These are phyloP conservation scores for Anadara kagoshimensis DNA, from an alignment of 1,140 invertebrate genomes.

Conservation along the genomic window DNA sequence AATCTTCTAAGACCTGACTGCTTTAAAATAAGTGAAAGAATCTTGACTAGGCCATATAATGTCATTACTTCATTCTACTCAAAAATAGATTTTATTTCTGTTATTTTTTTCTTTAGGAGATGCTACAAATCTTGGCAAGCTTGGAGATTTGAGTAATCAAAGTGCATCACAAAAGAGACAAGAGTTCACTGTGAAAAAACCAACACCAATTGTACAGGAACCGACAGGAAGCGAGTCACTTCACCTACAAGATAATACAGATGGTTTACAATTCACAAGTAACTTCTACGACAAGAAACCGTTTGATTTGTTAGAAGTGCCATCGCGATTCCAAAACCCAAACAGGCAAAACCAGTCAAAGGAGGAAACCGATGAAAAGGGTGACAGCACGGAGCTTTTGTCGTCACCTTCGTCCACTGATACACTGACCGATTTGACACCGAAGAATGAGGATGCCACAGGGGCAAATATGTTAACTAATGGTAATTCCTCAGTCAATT, in stretches of 20 bases:
- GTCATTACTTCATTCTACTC: no score
- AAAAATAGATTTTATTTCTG: no score
- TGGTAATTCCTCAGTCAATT: no score
- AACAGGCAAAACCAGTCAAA: slow-evolving; percentile 8
- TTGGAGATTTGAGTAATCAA: slow-evolving; percentile 10
- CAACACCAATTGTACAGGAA: slow-evolving; percentile 47
- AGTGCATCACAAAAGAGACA: slow-evolving; percentile 50
- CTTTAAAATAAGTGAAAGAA: no score
- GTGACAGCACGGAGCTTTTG: slow-evolving; percentile 7
- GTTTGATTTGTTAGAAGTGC: slow-evolving; percentile 29
- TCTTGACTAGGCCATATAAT: no score
- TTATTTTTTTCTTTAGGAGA: slow-evolving; percentile 17
- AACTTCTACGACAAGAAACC: slow-evolving; percentile 23
- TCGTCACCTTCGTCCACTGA: slow-evolving; percentile 30
- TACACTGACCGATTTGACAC: slow-evolving; percentile 19
- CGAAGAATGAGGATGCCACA: no score
- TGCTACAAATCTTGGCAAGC: slow-evolving; percentile 20
- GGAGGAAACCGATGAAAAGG: neutral
- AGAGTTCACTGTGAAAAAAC: slow-evolving; percentile 44
- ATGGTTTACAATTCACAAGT: slow-evolving; percentile 1
- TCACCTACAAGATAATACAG: neutral
- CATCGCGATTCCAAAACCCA: slow-evolving; percentile 32
- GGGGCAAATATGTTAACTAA: no score
- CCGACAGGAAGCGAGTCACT: neutral
- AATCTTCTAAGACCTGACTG: no score